Percentiles rank a stretch among this genome's conserved stretches.
Conservation (phyloP, 2,888 invertebrate genomes). For the Plebejus anna region DNA sequence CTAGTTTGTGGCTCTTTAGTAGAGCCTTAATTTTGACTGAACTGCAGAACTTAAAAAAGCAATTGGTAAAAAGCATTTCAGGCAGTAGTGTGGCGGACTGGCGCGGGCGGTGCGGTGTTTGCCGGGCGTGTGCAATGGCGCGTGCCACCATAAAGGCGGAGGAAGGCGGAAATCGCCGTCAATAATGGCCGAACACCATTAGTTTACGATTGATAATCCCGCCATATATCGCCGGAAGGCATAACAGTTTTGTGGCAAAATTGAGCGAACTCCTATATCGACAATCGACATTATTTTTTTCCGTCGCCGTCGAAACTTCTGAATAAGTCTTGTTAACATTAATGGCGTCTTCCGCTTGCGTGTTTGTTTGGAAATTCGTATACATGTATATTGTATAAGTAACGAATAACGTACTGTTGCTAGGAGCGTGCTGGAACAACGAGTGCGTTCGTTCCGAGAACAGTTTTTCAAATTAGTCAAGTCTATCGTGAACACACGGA, state of each 20-base stretch:
- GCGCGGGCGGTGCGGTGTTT: constrained; percentile 48
- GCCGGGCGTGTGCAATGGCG: constrained; percentile 65
- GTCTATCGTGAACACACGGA: constrained; percentile 1
- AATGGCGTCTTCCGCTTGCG: constrained; percentile 23
- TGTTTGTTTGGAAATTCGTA: constrained; percentile 29
- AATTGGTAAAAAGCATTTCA: constrained; percentile 36
- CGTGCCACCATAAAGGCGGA: constrained; percentile 74
- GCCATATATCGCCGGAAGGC: constrained; percentile 74
- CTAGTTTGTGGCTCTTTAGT: background rate
- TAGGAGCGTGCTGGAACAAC: constrained; percentile 1
- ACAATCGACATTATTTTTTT: constrained; percentile 38
- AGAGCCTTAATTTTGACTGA: background rate
- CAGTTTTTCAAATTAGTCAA: constrained; percentile 19
- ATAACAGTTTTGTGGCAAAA: constrained; percentile 79
- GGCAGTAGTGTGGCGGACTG: constrained; percentile 44
- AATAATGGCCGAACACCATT: constrained; percentile 78
- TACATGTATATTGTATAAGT: background rate
- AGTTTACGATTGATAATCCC: constrained; percentile 77
- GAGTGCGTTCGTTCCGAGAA: constrained; percentile 4
- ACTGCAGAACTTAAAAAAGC: background rate
- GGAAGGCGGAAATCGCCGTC: constrained; percentile 73
- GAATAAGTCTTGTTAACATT: constrained; percentile 28
- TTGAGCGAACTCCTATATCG: constrained; percentile 60
- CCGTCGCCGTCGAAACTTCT: constrained; percentile 27
- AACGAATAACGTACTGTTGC: background rate